Evolutionary conservation across 1,140 invertebrate species (phyloP), one percentile per base, ranked within the genome.

Genomic region (Tetramorium simillimum): DNA sequence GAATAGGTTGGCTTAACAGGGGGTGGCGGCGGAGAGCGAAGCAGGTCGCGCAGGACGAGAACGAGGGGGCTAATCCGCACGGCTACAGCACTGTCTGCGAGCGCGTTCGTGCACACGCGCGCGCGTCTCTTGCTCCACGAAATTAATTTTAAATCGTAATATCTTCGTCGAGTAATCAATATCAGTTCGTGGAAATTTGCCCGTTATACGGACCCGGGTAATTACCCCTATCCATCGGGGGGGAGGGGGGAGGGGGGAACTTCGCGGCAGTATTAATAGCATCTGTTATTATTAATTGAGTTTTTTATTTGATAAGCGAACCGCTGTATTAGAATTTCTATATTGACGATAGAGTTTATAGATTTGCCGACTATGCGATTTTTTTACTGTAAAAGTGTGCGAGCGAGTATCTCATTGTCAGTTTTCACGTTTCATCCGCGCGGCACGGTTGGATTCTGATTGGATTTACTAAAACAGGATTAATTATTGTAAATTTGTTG

Each of bases 1-100:
- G 93, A 93, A 93, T 93, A 93, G 93, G 91, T 88, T 93, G 93
- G 91, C 92, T 93, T 93, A 90, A 87, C 88, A 46, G 78, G 88
- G 77, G 85, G 80, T 87, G 87, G 89, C 65, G 88, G 76, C 70
- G 77, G 92, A 85, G 33, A 49, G 49, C 76, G 92, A 86, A 88
- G 89, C 92, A 91, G 91, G 91, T 91, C 91, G 88, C 69, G 84
- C 69, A 75, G 40, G 67, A 60, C 80, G 80, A 73, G 85, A 86
- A 88, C 81, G 91, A 92, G 89, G 92, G 90, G 53, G 86, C 89
- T 93, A 93, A 93, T 93, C 92, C 92, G 90, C 86, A 87, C 62
- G 46, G 80, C 58, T 88, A 78, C 86, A 87, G 75, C 69, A 89
- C 86, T 87, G 89, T 82, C 80, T 86, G 69, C 86, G 56, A 78